phyloP scores from a whole-genome alignment of 2,888 invertebrate species.

The Calliopum simillimum region DNA sequence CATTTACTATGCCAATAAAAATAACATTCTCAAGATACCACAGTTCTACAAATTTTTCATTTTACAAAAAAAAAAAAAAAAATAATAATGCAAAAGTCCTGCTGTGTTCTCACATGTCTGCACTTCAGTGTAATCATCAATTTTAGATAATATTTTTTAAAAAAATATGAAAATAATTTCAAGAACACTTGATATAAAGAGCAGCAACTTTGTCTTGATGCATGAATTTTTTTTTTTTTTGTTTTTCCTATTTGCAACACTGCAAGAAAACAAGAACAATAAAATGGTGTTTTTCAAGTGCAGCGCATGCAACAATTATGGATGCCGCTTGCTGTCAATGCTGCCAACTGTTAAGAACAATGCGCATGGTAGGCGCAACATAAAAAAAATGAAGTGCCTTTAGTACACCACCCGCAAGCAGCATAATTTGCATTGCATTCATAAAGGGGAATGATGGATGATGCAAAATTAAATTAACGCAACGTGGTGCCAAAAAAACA shows the following conservation, averaged over 20 bases:
- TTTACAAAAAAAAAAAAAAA: conserved; percentile 10
- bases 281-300: conserved; percentile 35
- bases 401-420: neutral
- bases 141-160: too few species aligned
- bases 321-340: conserved; percentile 21
- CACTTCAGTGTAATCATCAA: too few species aligned
- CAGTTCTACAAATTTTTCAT: conserved; percentile 26
- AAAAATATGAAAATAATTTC: too few species aligned
- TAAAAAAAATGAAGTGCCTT: too few species aligned
- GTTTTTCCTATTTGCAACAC: neutral
- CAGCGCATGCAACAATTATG: conserved; percentile 46
- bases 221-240: neutral
- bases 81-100: too few species aligned
- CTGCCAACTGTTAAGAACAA: conserved; percentile 36
- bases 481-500: conserved; percentile 60
- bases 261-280: neutral
- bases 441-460: conserved; percentile 3
- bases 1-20: too few species aligned
- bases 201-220: neutral
- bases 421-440: conserved; percentile 22
- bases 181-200: neutral
- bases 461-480: conserved; percentile 51
- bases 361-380: conserved; percentile 1
- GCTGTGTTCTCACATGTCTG: too few species aligned
- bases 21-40: too few species aligned